Evolutionary conservation across 2,888 invertebrate species (phyloP).

Genomic region (Andrena minutula): DNA sequence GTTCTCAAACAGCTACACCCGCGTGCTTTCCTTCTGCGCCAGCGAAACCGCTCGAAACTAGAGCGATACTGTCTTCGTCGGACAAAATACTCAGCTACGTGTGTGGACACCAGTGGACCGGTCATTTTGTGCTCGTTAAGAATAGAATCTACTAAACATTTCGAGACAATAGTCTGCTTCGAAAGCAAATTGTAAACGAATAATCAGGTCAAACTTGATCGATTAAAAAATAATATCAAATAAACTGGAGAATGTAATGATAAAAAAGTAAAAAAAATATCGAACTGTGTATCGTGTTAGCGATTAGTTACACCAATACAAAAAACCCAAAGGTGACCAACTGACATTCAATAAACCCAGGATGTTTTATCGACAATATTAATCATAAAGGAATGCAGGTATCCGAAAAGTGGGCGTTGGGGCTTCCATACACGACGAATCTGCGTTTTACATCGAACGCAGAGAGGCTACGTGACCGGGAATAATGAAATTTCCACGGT

Average conservation of each 20-base stretch:
- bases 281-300: conserved; percentile 71
- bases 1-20: background rate
- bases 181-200: conserved; percentile 41
- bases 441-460: background rate
- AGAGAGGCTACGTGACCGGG: background rate
- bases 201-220: conserved; percentile 25
- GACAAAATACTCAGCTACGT: conserved; percentile 82
- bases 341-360: conserved; percentile 64
- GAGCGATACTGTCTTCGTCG: conserved; percentile 22
- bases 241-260: conserved; percentile 31
- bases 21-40: background rate
- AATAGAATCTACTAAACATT: conserved; percentile 45
- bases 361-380: conserved; percentile 61
- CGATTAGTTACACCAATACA: conserved; percentile 74
- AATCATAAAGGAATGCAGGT: conserved; percentile 63
- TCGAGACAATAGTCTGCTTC: conserved; percentile 30
- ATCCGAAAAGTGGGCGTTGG: conserved; percentile 60
- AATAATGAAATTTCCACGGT: background rate
- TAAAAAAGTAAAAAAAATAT: conserved; percentile 30
- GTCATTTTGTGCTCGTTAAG: conserved; percentile 55
- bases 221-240: conserved; percentile 24
- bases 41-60: conserved; percentile 19
- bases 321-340: conserved; percentile 67
- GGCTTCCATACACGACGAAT: background rate
- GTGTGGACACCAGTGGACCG: conserved; percentile 82